These are phyloP conservation scores for Nebria salina DNA, from an alignment of 2,888 invertebrate genomes.

Conservation along the genomic window DNA sequence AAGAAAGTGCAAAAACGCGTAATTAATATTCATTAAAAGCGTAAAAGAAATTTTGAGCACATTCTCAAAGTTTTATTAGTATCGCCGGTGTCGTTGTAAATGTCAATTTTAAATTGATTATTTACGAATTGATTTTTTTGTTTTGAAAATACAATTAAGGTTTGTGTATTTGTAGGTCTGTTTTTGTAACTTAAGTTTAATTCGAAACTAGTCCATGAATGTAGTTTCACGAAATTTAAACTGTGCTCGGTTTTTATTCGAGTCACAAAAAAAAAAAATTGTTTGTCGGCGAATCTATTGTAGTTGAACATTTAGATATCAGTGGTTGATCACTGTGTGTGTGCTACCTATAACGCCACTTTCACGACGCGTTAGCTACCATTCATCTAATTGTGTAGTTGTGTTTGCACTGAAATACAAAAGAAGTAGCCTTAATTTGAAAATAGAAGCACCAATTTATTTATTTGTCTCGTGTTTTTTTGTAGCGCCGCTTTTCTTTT, in stretches of 20 bases:
- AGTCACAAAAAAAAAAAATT: no score
- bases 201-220: neutral
- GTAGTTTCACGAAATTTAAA: neutral
- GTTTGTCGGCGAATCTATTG: no score
- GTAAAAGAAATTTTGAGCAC: no score
- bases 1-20: neutral
- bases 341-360: neutral
- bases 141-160: neutral
- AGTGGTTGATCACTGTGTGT: no score
- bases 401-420: neutral
- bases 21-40: neutral
- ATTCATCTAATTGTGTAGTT: neutral
- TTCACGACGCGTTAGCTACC: neutral
- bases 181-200: neutral
- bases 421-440: neutral
- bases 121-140: neutral
- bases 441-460: neutral
- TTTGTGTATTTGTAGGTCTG: neutral
- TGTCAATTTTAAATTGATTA: no score
- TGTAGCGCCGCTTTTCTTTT: neutral
- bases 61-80: no score
- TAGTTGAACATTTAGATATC: no score
- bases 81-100: no score
- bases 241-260: neutral
- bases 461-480: neutral